These are phyloP conservation scores for Corvus moneduloides DNA, from an alignment of 2,113 vertebrate genomes.

Conservation along the genomic window DNA sequence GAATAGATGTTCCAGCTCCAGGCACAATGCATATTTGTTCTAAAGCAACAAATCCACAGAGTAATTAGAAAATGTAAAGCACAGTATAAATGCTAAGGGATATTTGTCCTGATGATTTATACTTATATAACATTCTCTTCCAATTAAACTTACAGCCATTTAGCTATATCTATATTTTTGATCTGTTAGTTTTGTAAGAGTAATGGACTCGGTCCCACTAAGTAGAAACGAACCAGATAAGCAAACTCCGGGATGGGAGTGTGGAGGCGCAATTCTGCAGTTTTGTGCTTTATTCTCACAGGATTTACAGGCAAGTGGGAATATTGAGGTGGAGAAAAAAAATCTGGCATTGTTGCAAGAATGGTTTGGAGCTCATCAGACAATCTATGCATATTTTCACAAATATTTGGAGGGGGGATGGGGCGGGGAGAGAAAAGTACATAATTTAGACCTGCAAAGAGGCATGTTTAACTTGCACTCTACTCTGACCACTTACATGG, in stretches of 20 bases:
- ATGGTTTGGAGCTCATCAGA: slow-evolving; percentile 38
- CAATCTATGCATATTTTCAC: slow-evolving; percentile 60
- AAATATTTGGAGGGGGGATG: slow-evolving; percentile 26
- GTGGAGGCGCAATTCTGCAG: background rate
- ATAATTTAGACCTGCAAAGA: slow-evolving; percentile 71
- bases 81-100: background rate
- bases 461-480: slow-evolving; percentile 68
- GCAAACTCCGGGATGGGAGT: background rate
- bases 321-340: background rate
- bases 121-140: background rate
- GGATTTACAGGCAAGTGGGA: background rate
- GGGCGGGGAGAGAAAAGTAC: slow-evolving; percentile 1
- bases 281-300: background rate
- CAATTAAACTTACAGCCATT: slow-evolving; percentile 20
- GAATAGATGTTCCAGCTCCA: background rate
- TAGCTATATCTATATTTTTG: background rate
- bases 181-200: slow-evolving; percentile 35
- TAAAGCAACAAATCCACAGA: background rate
- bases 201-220: slow-evolving; percentile 10
- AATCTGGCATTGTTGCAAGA: background rate
- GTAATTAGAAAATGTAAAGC: slow-evolving; percentile 20
- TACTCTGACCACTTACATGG: slow-evolving; percentile 67
- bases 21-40: slow-evolving; percentile 8
- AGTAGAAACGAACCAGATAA: slow-evolving; percentile 40
- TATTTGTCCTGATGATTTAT: slow-evolving; percentile 40